phyloP scores from a whole-genome alignment of 64 coral and sea anemone species.

The Stylophora pistillata region DNA sequence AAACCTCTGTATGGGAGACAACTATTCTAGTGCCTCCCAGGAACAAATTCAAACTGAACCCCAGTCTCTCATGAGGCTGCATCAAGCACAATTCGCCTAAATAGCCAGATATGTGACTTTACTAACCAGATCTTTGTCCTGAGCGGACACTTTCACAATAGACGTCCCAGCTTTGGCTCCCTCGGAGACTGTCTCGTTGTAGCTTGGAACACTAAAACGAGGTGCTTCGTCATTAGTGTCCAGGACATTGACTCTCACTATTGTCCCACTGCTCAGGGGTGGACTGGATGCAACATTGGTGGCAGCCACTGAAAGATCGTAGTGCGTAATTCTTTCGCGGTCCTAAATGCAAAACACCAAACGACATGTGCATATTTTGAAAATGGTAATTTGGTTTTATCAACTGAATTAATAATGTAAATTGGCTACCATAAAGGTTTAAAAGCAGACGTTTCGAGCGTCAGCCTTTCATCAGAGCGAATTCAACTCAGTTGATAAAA shows the following conservation, averaged over 20 bases:
- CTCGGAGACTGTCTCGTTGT: conserved; percentile 82
- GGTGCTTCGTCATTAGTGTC: conserved; percentile 88
- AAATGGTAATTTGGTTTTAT: too few relatives aligned
- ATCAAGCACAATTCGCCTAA: too few relatives aligned
- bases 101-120: not conserved
- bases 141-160: conserved; percentile 69
- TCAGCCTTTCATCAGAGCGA: too few relatives aligned
- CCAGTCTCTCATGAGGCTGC: too few relatives aligned
- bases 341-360: conserved; percentile 50
- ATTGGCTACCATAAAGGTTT: too few relatives aligned
- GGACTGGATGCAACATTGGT: conserved; percentile 72
- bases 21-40: too few relatives aligned
- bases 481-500: too few relatives aligned
- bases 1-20: too few relatives aligned
- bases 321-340: conserved; percentile 60
- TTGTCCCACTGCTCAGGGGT: conserved; percentile 49
- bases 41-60: too few relatives aligned
- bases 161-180: conserved; percentile 51
- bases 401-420: too few relatives aligned
- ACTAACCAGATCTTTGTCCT: conserved; percentile 82
- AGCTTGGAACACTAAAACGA: conserved; percentile 60
- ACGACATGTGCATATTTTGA: not conserved
- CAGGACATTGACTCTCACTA: conserved; percentile 63
- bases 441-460: too few relatives aligned
- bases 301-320: conserved; percentile 67